Conservation (phyloP, 2,797 vertebrate genomes). For the Molossus alvarezi region DNA sequence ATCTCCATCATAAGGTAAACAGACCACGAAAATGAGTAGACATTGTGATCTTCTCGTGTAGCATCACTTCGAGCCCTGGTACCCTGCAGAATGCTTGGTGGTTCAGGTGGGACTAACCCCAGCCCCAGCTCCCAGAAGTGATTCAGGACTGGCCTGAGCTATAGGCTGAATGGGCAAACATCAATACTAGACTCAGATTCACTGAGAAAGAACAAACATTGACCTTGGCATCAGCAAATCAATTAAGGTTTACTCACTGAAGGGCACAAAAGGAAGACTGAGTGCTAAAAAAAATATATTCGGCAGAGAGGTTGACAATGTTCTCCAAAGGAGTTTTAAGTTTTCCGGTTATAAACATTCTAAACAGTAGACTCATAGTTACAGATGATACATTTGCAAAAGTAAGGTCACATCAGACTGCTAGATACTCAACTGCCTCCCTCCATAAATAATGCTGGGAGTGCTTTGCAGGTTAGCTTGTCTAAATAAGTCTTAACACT, state of each 20-base stretch:
- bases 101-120: neutral
- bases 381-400: neutral
- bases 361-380: constrained; percentile 10
- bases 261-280: neutral
- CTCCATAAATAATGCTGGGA: neutral
- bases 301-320: neutral
- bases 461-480: neutral
- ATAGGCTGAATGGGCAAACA: neutral
- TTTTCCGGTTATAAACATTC: constrained; percentile 3
- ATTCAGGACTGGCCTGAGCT: neutral
- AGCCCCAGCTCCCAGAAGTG: neutral
- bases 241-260: constrained; percentile 24
- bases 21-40: neutral
- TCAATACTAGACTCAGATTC: constrained; percentile 5
- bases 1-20: neutral
- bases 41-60: neutral
- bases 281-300: neutral
- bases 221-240: neutral
- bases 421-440: neutral
- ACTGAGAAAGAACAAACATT: neutral
- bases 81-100: neutral
- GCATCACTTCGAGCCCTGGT: neutral
- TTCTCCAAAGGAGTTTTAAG: neutral
- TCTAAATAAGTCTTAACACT: neutral
- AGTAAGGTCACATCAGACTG: neutral